Conservation (phyloP, 2,113 vertebrate species). For the Stegostoma tigrinum region DNA sequence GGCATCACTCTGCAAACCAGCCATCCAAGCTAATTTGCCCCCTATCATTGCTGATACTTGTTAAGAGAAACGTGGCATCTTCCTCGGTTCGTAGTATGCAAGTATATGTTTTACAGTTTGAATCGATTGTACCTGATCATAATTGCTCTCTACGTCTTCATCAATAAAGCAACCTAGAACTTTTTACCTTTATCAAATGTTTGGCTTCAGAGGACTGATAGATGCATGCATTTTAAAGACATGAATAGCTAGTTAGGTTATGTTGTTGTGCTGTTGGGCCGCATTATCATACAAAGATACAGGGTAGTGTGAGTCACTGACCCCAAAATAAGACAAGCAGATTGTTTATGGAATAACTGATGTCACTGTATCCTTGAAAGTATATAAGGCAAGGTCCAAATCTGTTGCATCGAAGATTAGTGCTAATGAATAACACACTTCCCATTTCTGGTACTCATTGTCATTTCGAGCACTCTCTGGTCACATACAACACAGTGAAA, state of each 20-base stretch:
- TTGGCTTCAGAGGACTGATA: background rate
- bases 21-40: too few relatives aligned
- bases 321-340: background rate
- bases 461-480: background rate
- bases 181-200: background rate
- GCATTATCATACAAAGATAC: background rate
- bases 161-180: background rate
- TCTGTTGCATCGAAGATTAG: background rate
- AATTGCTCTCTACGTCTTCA: background rate
- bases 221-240: background rate
- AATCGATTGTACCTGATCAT: background rate
- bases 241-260: background rate
- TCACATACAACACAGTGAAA: background rate
- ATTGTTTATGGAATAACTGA: background rate
- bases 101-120: background rate
- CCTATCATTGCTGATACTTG: background rate
- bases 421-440: background rate
- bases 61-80: background rate
- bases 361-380: background rate
- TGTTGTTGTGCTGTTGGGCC: background rate
- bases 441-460: background rate
- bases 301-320: background rate
- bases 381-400: background rate
- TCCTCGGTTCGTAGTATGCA: background rate
- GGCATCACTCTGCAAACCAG: too few relatives aligned